Evolutionary conservation across 2,113 vertebrate genomes (phyloP), one percentile per base, ranked within the genome.

Genomic region (Sminthopsis crassicaudata): DNA sequence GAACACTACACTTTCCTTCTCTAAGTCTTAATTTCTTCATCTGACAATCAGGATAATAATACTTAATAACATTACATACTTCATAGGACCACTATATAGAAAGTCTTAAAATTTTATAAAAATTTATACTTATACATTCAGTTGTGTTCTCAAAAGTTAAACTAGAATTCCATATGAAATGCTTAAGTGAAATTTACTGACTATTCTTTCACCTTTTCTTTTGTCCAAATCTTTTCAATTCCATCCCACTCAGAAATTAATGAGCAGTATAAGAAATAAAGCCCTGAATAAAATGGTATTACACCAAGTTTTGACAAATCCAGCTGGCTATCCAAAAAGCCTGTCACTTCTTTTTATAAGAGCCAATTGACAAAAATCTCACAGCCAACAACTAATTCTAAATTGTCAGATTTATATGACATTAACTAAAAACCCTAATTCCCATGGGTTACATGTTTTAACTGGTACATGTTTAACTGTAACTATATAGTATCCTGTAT

Each of bases 321-420:
- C 26, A 92, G 42, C 91, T 92, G 67, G 67, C n/a, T 84, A n/a
- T 84, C 67, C 67, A 42, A 84, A 76, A 42, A 42, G 36, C 67
- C n/a, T 84, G 36, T 84, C 67, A 84, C n/a, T 84, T 84, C 67
- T 84, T 19, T 84, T 84, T 42, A 42, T 84, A 42, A 42, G 36
- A 84, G n/a, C 67, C 67, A 84, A 53, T 91, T 52, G 76, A 30
- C 89, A 90, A 25, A 51, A 67, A 90, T 90, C 57, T 95, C n/a
- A 84, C 36, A 92, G 93, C 93, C 96, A 92, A 9, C 11, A 46
- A 94, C 27, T 46, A 89, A 46, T 11, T 95, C 92, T 51, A 94
- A 92, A 46, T 30, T 95, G 94, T 27, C 89, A 22, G 42, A 46
- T 48, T n/a, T 92, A 36, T 5, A 88, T 89, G 19, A 52, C 19